Evolutionary conservation across 2,113 vertebrate species (phyloP).

Genomic region (Osmerus mordax): DNA sequence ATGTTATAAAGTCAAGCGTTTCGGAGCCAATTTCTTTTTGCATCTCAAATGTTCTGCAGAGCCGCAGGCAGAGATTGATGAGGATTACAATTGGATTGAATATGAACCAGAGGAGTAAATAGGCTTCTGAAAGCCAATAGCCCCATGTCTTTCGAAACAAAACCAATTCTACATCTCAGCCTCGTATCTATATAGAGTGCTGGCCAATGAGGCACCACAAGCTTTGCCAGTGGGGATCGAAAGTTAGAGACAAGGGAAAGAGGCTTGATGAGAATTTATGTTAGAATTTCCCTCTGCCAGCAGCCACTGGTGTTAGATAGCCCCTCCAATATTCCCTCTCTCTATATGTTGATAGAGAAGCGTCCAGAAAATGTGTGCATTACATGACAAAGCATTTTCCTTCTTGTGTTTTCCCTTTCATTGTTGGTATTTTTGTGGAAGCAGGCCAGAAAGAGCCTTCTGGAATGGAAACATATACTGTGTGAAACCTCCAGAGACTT

Average conservation of each 20-base stretch:
- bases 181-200: conserved; percentile 14
- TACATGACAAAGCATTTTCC: conserved; percentile 59
- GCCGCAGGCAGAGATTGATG: background rate
- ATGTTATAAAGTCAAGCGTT: too few species aligned
- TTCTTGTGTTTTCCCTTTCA: conserved; percentile 21
- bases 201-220: conserved; percentile 42
- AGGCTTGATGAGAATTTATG: conserved; percentile 66
- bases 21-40: too few species aligned
- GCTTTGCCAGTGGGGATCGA: conserved; percentile 33
- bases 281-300: conserved; percentile 37
- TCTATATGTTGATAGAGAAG: conserved; percentile 50
- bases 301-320: conserved; percentile 39
- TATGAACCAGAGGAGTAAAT: conserved; percentile 27
- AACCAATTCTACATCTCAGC: conserved; percentile 39
- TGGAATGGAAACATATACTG: conserved; percentile 36
- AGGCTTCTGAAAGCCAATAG: conserved; percentile 42
- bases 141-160: conserved; percentile 36
- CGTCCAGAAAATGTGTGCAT: conserved; percentile 47
- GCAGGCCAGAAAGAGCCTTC: conserved; percentile 7
- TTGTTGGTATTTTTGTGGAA: conserved; percentile 10
- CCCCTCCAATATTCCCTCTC: conserved; percentile 11
- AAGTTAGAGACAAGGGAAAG: conserved; percentile 13
- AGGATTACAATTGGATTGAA: background rate
- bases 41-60: too few species aligned
- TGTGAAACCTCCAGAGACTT: conserved; percentile 10